These are phyloP conservation scores for Papilio elwesi DNA, from an alignment of 2,888 invertebrate genomes.

Conservation along the genomic window DNA sequence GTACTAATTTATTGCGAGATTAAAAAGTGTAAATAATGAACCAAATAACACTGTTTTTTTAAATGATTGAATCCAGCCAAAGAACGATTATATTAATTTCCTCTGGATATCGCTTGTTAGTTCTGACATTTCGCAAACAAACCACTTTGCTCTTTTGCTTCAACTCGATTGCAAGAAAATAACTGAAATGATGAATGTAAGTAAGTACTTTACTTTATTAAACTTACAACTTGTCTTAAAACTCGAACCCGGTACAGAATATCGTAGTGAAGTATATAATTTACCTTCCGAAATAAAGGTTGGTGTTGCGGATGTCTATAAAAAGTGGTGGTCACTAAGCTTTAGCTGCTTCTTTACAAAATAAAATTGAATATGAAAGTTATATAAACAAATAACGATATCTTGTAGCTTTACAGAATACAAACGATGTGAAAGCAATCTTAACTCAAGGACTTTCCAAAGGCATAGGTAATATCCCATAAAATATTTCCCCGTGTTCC, in stretches of 20 bases:
- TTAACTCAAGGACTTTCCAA: constrained; percentile 38
- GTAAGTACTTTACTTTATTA: too few species aligned
- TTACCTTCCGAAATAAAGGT: too few species aligned
- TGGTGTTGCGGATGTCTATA: too few species aligned
- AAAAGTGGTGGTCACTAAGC: too few species aligned
- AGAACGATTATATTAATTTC: constrained; percentile 33
- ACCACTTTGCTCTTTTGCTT: constrained; percentile 18
- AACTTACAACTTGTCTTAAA: too few species aligned
- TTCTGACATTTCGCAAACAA: constrained; percentile 29
- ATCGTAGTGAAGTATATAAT: too few species aligned
- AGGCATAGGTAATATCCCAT: constrained; percentile 42
- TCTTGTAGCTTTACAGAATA: constrained; percentile 15
- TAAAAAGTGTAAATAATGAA: neutral
- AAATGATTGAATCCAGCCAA: constrained; percentile 1
- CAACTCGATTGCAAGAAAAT: constrained; percentile 13
- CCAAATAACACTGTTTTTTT: neutral
- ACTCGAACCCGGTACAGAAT: too few species aligned
- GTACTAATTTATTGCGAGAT: too few species aligned
- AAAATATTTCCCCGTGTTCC: constrained; percentile 42
- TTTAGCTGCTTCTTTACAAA: neutral
- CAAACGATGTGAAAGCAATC: constrained; percentile 38
- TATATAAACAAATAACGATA: constrained; percentile 1
- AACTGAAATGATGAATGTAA: too few species aligned
- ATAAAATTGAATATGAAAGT: neutral
- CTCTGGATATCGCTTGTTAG: constrained; percentile 33